A percentile compares a stretch with the other conserved stretches of the same genome.
Conservation (phyloP, 2,113 vertebrate species). For the Cariama cristata region DNA sequence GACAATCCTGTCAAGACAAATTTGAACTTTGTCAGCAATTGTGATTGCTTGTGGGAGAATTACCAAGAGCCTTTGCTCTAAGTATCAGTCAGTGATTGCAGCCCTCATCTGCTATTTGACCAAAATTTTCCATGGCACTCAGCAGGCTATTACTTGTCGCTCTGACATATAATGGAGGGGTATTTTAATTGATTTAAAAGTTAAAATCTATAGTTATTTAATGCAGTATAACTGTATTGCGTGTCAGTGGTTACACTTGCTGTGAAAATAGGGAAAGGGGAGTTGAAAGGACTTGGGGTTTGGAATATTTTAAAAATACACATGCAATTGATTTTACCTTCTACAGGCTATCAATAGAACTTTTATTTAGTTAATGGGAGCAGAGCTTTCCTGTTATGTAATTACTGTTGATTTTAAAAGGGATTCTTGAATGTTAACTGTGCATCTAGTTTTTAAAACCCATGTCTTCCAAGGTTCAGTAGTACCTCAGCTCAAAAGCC, state of each 20-base stretch:
- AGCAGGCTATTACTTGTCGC: constrained; percentile 70
- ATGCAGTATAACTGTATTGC: constrained; percentile 20
- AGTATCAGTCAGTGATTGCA: constrained; percentile 71
- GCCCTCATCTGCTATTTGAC: constrained; percentile 68
- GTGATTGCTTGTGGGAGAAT: constrained; percentile 47
- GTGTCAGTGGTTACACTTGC: background rate
- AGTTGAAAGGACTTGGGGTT: background rate
- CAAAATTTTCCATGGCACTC: constrained; percentile 72
- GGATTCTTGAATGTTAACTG: background rate
- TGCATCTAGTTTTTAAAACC: background rate
- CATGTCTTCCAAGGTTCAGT: background rate
- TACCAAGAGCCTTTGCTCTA: constrained; percentile 54
- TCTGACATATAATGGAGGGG: constrained; percentile 37
- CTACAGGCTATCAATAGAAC: background rate
- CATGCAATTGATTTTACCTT: background rate
- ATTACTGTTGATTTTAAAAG: background rate
- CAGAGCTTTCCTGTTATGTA: background rate
- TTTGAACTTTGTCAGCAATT: constrained; percentile 65
- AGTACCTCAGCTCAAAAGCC: background rate
- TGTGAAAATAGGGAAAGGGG: constrained; percentile 8
- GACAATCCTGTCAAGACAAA: constrained; percentile 66
- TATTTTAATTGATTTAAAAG: constrained; percentile 68
- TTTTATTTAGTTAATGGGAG: background rate
- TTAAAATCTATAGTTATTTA: constrained; percentile 49
- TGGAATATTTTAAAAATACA: constrained; percentile 4